Base-by-base conservation (phyloP, 2,113 vertebrate species). In the Oplegnathus fasciatus region DNA sequence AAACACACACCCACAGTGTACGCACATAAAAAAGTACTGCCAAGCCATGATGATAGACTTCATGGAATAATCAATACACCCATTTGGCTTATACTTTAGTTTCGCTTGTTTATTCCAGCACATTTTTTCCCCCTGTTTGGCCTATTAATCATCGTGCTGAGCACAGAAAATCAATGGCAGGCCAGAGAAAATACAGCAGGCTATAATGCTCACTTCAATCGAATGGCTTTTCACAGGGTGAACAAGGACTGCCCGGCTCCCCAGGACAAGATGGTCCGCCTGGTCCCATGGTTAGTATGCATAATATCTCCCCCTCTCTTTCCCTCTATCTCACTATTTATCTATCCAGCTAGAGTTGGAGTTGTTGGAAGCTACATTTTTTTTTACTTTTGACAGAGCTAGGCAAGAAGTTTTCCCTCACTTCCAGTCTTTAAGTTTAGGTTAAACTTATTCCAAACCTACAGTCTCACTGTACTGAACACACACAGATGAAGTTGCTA, bases 191-290 rank as follows among this genome's bases (percentile, higher is more conserved):
- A 83, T 92, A 88, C 89, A 92, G 88, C 79, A 75, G 86, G 74
- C 89, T 87, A 46, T 92, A 91, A 94, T 88, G 54, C 84, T 89
- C 73, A 82, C 87, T 82, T 37, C 88, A 88, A 93, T 75, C 80
- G 40, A 90, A 93, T 92, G 87, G 9, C 74, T 93, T 92, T 94
- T 91, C 78, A 15, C 91, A 99, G 98, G 98, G 98, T 91, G 98
- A 99, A 92, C 98, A 99, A 97, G 98, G 98, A 83, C 93, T 98
- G 64, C 98, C 98, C 60, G 98, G 98, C 90, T 94, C 97, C 0
- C 90, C 98, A 24, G 98, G 98, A 84, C 98, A 99, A 91, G 97
- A 99, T 40, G 98, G 98, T 60, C 98, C 98, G 65, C 98, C 98
- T 40, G 98, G 98, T 61, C 98, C 98, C 32, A 93, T 99, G 95